Conservation (phyloP, 2,797 vertebrate species). For the Aulostomus chinensis region DNA sequence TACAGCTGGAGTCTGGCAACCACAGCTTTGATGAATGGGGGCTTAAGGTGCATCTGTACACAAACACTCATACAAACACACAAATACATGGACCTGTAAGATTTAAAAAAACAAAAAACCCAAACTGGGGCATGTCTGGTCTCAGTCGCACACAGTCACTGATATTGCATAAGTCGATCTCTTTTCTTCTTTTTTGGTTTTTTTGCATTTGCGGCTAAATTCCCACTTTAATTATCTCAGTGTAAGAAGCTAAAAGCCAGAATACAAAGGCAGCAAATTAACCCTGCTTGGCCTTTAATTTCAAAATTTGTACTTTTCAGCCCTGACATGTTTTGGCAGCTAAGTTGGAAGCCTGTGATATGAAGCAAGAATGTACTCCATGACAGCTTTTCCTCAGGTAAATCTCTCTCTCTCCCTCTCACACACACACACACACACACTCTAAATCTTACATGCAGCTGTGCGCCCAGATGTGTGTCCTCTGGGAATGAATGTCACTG, state of each 20-base stretch:
- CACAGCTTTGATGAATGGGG: conserved; percentile 73
- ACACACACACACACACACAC: no score
- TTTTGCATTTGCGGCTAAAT: no score
- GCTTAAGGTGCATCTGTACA: conserved; percentile 51
- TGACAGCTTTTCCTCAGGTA: conserved; percentile 41
- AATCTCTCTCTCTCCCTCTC: conserved; percentile 38
- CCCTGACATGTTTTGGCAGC: conserved; percentile 28
- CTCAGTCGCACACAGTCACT: conserved; percentile 18
- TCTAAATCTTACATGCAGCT: conserved; percentile 39
- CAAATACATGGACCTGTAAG: neutral
- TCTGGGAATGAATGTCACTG: conserved; percentile 43
- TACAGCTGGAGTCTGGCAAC: conserved; percentile 53
- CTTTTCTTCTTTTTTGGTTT: no score
- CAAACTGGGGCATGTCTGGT: neutral
- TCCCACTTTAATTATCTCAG: conserved; percentile 57
- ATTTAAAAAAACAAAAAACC: neutral
- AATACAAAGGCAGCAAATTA: conserved; percentile 44
- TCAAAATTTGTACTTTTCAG: conserved; percentile 23
- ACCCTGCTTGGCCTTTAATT: conserved; percentile 21
- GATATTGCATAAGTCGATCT: conserved; percentile 35
- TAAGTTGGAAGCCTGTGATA: conserved; percentile 4
- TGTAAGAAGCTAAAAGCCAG: conserved; percentile 22
- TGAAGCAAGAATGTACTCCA: neutral
- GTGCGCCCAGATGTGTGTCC: no score
- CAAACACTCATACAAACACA: conserved; percentile 2